Percentiles rank a stretch among this genome's conserved stretches.
phyloP scores from a whole-genome alignment of 1,140 invertebrate species.

The Drosophila teissieri region DNA sequence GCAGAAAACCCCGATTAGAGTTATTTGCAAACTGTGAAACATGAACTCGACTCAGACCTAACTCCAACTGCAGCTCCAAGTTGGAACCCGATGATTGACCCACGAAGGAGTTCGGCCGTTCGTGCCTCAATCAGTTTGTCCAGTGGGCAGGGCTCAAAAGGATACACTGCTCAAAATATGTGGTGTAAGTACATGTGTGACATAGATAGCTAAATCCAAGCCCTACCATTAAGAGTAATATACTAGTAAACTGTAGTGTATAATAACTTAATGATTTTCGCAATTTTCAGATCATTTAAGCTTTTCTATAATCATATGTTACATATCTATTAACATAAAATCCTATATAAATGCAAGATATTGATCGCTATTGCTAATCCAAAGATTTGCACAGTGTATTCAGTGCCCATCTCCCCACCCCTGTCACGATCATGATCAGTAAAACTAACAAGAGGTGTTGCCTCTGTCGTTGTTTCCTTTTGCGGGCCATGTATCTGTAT shows the following conservation, averaged over 20 bases:
- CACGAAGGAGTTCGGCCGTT: slow-evolving; percentile 50
- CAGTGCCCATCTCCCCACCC: slow-evolving; percentile 6
- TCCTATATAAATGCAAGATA: too few relatives aligned
- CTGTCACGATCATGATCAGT: slow-evolving; percentile 72
- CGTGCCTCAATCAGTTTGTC: slow-evolving; percentile 72
- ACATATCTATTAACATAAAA: too few relatives aligned
- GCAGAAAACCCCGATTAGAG: slow-evolving; percentile 40
- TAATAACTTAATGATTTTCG: too few relatives aligned
- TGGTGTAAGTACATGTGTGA: neutral
- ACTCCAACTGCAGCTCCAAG: slow-evolving; percentile 14
- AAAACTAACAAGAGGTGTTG: slow-evolving; percentile 83
- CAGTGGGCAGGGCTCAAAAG: slow-evolving; percentile 46
- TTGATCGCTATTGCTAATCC: too few relatives aligned
- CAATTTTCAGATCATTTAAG: too few relatives aligned
- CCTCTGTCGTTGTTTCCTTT: slow-evolving; percentile 71
- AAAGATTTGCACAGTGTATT: slow-evolving; percentile 8
- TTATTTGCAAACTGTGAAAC: slow-evolving; percentile 62
- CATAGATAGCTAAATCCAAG: too few relatives aligned
- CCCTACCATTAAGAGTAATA: too few relatives aligned
- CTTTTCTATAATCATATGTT: too few relatives aligned
- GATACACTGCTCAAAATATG: slow-evolving; percentile 7
- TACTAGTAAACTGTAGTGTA: too few relatives aligned
- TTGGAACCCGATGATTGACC: slow-evolving; percentile 59
- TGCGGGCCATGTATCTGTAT: slow-evolving; percentile 40
- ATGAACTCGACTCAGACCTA: slow-evolving; percentile 50